A percentile compares a stretch with the other conserved stretches of the same genome.
Evolutionary conservation across 1,140 invertebrate species (phyloP).

Genomic region (Calliphora vicina): DNA sequence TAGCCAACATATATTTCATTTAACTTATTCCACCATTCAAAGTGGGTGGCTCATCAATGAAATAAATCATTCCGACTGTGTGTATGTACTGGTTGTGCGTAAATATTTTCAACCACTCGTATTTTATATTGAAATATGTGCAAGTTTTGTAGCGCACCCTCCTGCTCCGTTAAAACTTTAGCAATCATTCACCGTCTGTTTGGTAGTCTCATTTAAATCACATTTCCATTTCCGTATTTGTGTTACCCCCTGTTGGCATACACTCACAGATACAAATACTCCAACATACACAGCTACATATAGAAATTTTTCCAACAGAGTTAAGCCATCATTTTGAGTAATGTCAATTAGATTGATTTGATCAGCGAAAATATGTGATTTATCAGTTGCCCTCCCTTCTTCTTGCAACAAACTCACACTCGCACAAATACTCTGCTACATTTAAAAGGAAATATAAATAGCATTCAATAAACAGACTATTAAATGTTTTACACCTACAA

Average conservation of each 20-base stretch:
- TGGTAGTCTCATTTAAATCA: slow-evolving; percentile 33
- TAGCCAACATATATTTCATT: not conserved
- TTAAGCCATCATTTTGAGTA: slow-evolving; percentile 63
- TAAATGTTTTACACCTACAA: slow-evolving; percentile 32
- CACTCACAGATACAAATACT: not conserved
- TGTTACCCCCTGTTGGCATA: slow-evolving; percentile 43
- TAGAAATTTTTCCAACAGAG: slow-evolving; percentile 49
- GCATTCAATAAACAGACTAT: slow-evolving; percentile 9
- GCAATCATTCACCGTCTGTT: slow-evolving; percentile 33
- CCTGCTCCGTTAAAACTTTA: slow-evolving; percentile 7
- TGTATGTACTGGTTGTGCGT: not conserved
- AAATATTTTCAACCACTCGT: slow-evolving; percentile 31
- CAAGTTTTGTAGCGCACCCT: not conserved
- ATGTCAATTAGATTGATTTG: slow-evolving; percentile 64
- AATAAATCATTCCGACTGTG: slow-evolving; percentile 29
- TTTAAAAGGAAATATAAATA: not conserved
- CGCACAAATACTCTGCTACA: no score
- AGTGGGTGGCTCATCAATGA: slow-evolving; percentile 35
- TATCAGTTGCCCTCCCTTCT: slow-evolving; percentile 52
- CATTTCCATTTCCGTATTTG: slow-evolving; percentile 36
- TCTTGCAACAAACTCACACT: not conserved
- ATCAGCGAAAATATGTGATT: slow-evolving; percentile 64
- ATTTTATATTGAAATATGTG: slow-evolving; percentile 31
- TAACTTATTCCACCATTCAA: slow-evolving; percentile 11
- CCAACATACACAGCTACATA: not conserved